Percentiles rank a stretch among this genome's conserved stretches.
Conservation (phyloP, 1,140 invertebrate species). For the Nephila pilipes region DNA sequence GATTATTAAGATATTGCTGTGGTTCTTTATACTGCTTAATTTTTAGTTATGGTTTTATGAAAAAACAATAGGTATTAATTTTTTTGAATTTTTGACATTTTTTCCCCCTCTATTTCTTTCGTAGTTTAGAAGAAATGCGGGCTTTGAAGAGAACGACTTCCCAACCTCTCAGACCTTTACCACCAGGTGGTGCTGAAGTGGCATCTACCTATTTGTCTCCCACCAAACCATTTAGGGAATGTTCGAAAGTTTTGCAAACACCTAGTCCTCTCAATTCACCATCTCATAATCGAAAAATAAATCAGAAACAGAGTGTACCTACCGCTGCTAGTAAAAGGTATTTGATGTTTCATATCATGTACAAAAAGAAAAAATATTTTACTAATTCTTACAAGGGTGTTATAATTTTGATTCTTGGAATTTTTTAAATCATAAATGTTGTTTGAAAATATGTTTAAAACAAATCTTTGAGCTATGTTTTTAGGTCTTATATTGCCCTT, state of each 20-base stretch:
- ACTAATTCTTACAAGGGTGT: no score
- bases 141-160: conserved; percentile 68
- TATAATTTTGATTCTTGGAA: no score
- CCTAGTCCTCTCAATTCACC: conserved; percentile 62
- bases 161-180: conserved; percentile 68
- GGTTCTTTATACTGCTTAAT: background rate
- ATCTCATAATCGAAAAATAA: conserved; percentile 47
- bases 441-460: no score
- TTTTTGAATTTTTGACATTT: no score
- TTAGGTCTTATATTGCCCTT: no score
- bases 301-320: conserved; percentile 52
- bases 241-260: conserved; percentile 27
- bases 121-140: conserved; percentile 72
- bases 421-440: no score
- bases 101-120: background rate
- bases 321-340: conserved; percentile 73
- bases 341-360: background rate
- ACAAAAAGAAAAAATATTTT: background rate
- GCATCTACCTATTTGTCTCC: conserved; percentile 68
- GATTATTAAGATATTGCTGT: no score
- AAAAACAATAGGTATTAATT: background rate
- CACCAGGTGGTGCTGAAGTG: conserved; percentile 39
- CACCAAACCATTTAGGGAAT: conserved; percentile 66
- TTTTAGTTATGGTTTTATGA: background rate
- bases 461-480: no score